Base-by-base conservation (phyloP, 2,888 invertebrate genomes). In the Temnothorax unifasciatus region DNA sequence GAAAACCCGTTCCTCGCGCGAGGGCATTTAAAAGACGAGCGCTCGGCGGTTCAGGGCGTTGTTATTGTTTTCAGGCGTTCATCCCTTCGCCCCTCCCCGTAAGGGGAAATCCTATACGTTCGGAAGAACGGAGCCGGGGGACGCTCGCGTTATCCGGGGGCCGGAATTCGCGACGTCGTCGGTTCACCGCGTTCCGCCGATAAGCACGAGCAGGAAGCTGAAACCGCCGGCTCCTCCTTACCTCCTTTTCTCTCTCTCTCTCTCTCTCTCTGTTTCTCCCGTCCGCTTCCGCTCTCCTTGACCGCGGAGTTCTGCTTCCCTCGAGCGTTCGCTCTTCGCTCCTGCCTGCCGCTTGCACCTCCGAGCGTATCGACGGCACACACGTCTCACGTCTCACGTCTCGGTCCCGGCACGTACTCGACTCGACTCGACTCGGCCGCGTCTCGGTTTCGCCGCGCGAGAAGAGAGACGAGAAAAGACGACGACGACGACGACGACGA, bases 161-260 rank as follows among this genome's bases (percentile, higher is more conserved):
- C 61, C 54, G 77, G 69, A 77, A 57, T 77, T 68, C 29, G 68
- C 59, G 13, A 59, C 18, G 59, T 44, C 57, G 77, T 13, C 61
- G 21, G 47, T 29, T 21, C 9, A 41, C 29, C 68, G 57, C 84
- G 76, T 86, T 87, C 83, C 83, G 66, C 57, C 59, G 87, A 81
- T 82, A 61, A 74, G 61, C 63, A 47, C 38, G 25, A 21, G 29
- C 73, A 81, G 73, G 73, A 81, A 81, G 66, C 38, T 59, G 47
- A 41, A 38, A 68, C 66, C 47, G 54, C 50, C 83, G 52, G 34
- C 47, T 64, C 21, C 82, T 73, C 69, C 52, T 74, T 77, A 59
- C 79, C 73, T 73, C 6, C 54, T 11, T 38, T 13, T 21, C 13
- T n/a, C n/a, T n/a, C n/a, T n/a, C n/a, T n/a, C n/a, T 57, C 50